phyloP scores from a whole-genome alignment of 53 echinoderm and acorn worm species.

The Actinopyga echinites region DNA sequence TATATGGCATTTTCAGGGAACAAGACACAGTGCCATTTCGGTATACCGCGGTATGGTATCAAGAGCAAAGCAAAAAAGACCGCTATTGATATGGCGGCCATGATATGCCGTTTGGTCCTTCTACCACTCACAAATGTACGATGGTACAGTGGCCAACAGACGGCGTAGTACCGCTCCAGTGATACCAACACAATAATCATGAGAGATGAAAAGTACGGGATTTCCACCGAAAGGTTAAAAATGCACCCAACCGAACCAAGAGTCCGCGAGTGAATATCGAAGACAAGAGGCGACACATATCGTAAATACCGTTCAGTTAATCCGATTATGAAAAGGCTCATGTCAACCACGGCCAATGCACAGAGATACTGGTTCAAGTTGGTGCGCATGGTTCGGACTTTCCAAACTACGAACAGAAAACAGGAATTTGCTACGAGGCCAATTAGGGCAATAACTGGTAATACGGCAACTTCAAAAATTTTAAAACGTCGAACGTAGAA shows the following conservation, averaged over 20 bases:
- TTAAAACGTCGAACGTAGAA: background rate
- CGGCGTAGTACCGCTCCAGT: constrained; percentile 11
- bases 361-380: constrained; percentile 7
- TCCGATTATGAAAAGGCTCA: background rate
- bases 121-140: background rate
- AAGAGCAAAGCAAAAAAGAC: background rate
- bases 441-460: background rate
- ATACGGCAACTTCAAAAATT: background rate
- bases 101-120: background rate
- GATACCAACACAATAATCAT: background rate
- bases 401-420: constrained; percentile 10
- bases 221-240: background rate
- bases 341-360: background rate
- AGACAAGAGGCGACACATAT: background rate
- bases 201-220: background rate
- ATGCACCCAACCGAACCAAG: background rate
- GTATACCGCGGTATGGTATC: background rate
- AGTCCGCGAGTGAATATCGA: background rate
- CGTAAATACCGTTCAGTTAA: background rate
- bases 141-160: background rate
- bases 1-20: background rate
- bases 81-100: background rate
- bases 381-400: background rate
- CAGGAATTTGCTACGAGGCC: background rate
- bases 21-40: background rate